These are phyloP conservation scores for Epinephelus lanceolatus DNA, from an alignment of 2,113 vertebrate genomes.

Conservation along the genomic window DNA sequence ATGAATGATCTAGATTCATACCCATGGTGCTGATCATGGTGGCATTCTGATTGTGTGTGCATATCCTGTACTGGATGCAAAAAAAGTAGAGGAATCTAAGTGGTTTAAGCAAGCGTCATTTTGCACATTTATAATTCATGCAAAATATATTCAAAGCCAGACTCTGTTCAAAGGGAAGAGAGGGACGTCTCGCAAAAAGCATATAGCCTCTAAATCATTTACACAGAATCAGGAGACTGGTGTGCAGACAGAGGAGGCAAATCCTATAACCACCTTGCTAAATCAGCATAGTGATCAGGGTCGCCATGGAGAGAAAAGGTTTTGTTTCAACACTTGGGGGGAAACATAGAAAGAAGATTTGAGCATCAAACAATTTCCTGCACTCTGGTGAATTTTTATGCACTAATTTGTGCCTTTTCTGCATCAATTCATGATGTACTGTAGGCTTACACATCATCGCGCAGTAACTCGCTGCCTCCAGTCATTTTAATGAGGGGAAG, in stretches of 20 bases:
- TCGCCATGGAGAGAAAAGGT: too few species aligned
- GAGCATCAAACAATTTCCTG: too few species aligned
- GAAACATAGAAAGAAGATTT: too few species aligned
- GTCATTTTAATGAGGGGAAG: too few species aligned
- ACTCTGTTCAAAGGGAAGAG: conserved; percentile 23
- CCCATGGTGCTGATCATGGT: neutral
- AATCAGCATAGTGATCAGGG: neutral
- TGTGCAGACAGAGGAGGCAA: neutral
- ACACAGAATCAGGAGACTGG: conserved; percentile 29
- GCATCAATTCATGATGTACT: too few species aligned
- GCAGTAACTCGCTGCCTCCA: too few species aligned
- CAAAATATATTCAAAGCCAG: conserved; percentile 40
- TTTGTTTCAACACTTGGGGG: too few species aligned
- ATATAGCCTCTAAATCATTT: conserved; percentile 34
- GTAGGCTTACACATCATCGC: too few species aligned
- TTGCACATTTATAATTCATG: conserved; percentile 54
- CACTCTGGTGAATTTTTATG: too few species aligned
- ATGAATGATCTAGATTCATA: neutral
- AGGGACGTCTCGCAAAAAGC: conserved; percentile 24
- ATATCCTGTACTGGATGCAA: neutral
- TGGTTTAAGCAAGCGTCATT: conserved; percentile 26
- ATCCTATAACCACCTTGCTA: neutral
- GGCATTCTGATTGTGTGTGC: neutral
- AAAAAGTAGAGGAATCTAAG: conserved; percentile 11
- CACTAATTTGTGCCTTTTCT: too few species aligned